Base-by-base conservation (phyloP, 2,113 vertebrate species). In the Ursus arctos region DNA sequence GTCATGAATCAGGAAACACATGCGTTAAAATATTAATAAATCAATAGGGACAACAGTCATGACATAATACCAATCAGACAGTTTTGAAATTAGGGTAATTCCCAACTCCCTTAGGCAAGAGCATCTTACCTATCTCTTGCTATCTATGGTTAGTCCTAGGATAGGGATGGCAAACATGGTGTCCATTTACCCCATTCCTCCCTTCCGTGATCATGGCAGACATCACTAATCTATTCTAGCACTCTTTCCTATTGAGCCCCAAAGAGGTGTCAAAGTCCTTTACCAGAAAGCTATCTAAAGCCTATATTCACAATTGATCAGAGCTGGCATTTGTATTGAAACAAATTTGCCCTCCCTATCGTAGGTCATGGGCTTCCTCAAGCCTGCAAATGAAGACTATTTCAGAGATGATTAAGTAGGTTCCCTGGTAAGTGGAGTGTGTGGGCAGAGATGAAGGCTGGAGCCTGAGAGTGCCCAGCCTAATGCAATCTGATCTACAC, bases 11-110 rank as follows among this genome's bases (percentile, higher is more conserved):
- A 83, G 61, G n/a, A 4, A 89, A 71, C 6, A 74, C 7, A 49
- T 21, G 33, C 55, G 24, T 6, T 31, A 74, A 89, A 87, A 91
- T 84, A 81, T 71, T 92, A 88, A 51, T 69, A 80, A 77, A 89
- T 82, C 79, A 91, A 91, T 47, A 81, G 81, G 53, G 67, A 65
- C 18, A 93, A 67, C 12, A 86, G n/a, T 63, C 16, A 65, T 36
- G 59, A 89, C 24, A 33, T 47, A 43, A 1, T 71, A 31, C 5
- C 59, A 77, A 9, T 12, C 3, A 74, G 40, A 43, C 6, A 55
- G 19, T 81, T 71, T 90, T 98, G 47, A 97, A 77, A 85, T 88
- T 94, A 84, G 83, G 43, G 88, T 69, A 88, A 76, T 74, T 85
- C 76, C 65, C 43, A 67, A 85, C 7, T 49, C 57, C 43, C 21